Evolutionary conservation across 2,888 invertebrate species (phyloP).

Genomic region (Chydorus sphaericus): DNA sequence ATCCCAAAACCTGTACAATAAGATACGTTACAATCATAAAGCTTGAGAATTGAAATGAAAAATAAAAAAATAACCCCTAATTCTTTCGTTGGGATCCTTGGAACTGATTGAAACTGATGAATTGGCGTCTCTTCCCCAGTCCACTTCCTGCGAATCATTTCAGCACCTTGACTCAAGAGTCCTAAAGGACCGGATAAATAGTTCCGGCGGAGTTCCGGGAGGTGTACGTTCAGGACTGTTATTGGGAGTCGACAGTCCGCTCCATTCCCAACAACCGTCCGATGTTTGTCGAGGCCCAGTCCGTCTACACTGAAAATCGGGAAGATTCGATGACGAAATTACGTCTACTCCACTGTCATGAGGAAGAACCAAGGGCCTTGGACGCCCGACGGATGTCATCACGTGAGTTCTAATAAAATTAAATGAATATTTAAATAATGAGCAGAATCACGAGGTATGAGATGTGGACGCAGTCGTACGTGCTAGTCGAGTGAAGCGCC

Average conservation of each 20-base stretch:
- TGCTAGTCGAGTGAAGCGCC: constrained; percentile 78
- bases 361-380: constrained; percentile 29
- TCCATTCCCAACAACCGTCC: constrained; percentile 47
- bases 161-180: constrained; percentile 47
- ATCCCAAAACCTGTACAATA: constrained; percentile 30
- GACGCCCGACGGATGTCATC: constrained; percentile 33
- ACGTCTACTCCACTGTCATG: constrained; percentile 20
- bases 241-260: constrained; percentile 61
- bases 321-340: constrained; percentile 50
- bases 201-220: constrained; percentile 21
- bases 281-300: constrained; percentile 59
- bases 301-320: constrained; percentile 60
- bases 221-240: constrained; percentile 61
- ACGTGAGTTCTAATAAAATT: constrained; percentile 39
- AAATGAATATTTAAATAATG: neutral
- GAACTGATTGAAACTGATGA: neutral
- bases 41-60: neutral
- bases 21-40: neutral
- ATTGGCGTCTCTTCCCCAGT: constrained; percentile 33
- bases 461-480: constrained; percentile 60
- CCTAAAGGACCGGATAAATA: constrained; percentile 23
- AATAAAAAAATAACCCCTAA: neutral
- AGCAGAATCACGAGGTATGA: constrained; percentile 29
- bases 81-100: neutral
- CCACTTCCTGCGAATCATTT: constrained; percentile 45